Evolutionary conservation across 2,888 invertebrate species (phyloP), one percentile per base, ranked within the genome.

Genomic region (Eudemis profundana): DNA sequence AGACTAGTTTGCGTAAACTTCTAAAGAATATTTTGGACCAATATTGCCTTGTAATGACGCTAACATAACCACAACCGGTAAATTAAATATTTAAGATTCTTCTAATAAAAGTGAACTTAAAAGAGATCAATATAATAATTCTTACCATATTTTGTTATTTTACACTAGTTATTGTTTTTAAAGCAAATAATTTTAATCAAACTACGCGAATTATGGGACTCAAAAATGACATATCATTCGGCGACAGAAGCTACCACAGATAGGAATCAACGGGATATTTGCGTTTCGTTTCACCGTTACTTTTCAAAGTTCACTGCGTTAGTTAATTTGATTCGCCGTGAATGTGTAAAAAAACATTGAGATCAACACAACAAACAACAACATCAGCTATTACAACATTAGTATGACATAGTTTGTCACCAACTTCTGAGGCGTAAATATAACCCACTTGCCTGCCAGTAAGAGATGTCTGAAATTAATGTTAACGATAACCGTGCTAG

Each of bases 171-270:
- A 67, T 70, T 68, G 56, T 68, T 67, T 68, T 70, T 70, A 75
- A 71, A 74, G 66, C 69, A 69, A 63, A 68, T 68, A 75, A 70
- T 71, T 70, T 71, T 72, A 62, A 69, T 67, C 64, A 70, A 66
- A 38, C 17, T 54, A 51, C 44, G 56, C 42, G 33, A 64, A 71
- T 60, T 72, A 69, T 69, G 71, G 80, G 82, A 82, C 74, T 81
- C 80, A 85, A 89, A 87, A 88, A 80, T 87, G 88, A 89, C 90
- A 87, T 89, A 86, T 90, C 90, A 90, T 89, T 68, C 79, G 78
- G 74, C 68, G 67, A 74, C 61, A 73, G 69, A 70, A 60, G 23
- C 61, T 63, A 59, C 50, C 42, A 71, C 69, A 73, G 72, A 71
- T 66, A 60, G 50, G 23, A 10, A 54, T 42, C 15, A 42, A 42